phyloP scores from a whole-genome alignment of 2,888 invertebrate genomes.

The Leucoma salicis region DNA sequence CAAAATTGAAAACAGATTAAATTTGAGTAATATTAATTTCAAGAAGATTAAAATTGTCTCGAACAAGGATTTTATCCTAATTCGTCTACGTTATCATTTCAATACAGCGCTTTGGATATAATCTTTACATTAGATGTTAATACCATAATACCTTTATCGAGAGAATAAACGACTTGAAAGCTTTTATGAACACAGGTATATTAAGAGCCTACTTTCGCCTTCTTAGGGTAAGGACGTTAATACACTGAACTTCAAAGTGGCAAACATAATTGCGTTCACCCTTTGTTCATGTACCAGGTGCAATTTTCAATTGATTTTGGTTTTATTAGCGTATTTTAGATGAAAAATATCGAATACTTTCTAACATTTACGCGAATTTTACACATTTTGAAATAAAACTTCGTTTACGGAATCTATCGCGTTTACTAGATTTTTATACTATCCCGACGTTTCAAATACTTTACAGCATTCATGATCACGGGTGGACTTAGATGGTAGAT shows the following conservation, averaged over 20 bases:
- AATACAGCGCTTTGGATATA: not conserved
- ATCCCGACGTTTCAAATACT: no score
- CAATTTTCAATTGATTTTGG: no score
- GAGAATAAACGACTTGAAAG: constrained; percentile 22
- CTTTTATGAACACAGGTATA: constrained; percentile 18
- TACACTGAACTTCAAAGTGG: constrained; percentile 26
- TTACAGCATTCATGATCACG: no score
- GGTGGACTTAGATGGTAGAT: no score
- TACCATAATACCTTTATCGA: constrained; percentile 9
- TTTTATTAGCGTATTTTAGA: no score
- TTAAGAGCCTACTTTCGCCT: constrained; percentile 8
- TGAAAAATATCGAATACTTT: no score
- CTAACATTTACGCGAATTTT: no score
- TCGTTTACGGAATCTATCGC: no score
- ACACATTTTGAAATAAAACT: no score
- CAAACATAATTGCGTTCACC: constrained; percentile 9
- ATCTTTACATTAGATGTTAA: constrained; percentile 2
- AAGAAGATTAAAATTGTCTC: not conserved
- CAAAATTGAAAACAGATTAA: not conserved
- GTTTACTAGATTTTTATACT: no score
- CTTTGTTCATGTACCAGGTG: constrained; percentile 17
- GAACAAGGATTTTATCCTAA: not conserved
- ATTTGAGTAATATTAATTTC: not conserved
- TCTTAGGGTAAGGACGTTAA: constrained; percentile 22
- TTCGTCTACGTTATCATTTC: not conserved